Base-by-base conservation (phyloP, 1,140 invertebrate genomes). In the Plectrocnemia conspersa region DNA sequence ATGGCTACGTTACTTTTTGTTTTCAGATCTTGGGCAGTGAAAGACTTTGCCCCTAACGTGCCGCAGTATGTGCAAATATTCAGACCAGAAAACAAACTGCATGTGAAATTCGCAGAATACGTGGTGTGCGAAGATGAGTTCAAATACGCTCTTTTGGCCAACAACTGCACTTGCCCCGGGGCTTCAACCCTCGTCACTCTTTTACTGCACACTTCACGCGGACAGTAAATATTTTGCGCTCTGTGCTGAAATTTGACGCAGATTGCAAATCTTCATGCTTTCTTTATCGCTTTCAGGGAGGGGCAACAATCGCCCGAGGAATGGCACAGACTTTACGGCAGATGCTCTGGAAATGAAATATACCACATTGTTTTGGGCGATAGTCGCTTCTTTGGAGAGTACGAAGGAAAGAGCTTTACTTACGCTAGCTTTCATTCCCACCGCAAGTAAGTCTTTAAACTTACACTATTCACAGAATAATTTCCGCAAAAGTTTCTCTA, bases 31-130 rank as follows among this genome's bases (percentile, higher is more conserved):
- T 98, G 95, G 95, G 95, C 96, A 3, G 92, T 98, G 9, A 95
- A 97, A 71, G 96, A 98, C 72, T 98, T 96, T 73, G 93, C 94
- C 0, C 95, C 94, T 18, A 84, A 82, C 63, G 93, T 97, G 52
- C 91, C 93, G 21, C 94, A 98, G 75, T 98, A 97, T 73, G 93
- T 98, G 40, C 96, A 98, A 75, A 95, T 98, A 59, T 98, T 97
- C 77, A 79, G 93, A 68, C 92, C 94, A 27, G 94, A 98, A 74
- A 97, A 97, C 69, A 98, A 98, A 70, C 80, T 98, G 56, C 95
- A 98, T 76, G 94, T 98, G 15, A 95, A 97, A 72, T 98, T 98
- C 72, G 95, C 96, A 41, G 93, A 97, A 67, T 92, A 92, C 72
- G 91, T 97, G 2, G 94, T 98, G 11, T 98, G 95, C 73, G 94